Conservation (phyloP, 2,113 vertebrate species). For the Hylia prasina region DNA sequence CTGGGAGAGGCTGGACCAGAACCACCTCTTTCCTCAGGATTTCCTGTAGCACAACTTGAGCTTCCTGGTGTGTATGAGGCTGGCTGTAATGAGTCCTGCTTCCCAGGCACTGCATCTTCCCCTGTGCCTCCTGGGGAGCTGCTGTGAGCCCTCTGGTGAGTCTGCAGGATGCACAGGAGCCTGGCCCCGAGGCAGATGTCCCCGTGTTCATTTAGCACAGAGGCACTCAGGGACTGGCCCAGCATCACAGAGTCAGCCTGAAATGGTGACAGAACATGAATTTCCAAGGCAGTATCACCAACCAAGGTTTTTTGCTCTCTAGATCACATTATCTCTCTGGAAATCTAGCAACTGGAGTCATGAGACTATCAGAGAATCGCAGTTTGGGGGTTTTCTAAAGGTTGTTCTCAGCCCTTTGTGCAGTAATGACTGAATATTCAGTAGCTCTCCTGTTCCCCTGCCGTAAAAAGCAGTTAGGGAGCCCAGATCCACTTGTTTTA, state of each 20-base stretch:
- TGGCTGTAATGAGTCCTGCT: neutral
- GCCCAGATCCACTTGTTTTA: neutral
- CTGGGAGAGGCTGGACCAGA: neutral
- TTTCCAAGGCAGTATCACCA: neutral
- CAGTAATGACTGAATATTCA: neutral
- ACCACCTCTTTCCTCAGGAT: neutral
- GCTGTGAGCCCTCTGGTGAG: neutral
- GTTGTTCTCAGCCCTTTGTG: neutral
- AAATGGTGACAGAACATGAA: neutral
- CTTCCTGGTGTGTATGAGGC: neutral
- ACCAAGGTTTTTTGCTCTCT: neutral
- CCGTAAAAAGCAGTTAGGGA: neutral
- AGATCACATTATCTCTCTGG: neutral
- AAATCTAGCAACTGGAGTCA: neutral
- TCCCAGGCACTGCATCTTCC: neutral
- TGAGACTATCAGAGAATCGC: neutral
- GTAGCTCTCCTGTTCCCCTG: neutral
- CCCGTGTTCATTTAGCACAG: neutral
- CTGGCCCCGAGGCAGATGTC: neutral
- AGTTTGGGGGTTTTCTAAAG: neutral
- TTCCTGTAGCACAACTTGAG: neutral
- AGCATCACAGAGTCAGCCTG: neutral
- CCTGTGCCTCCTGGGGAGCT: neutral
- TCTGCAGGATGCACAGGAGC: neutral
- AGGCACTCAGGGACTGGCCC: neutral